Evolutionary conservation across 2,888 invertebrate genomes (phyloP), one percentile per base, ranked within the genome.

Genomic region (Rhingia campestris): DNA sequence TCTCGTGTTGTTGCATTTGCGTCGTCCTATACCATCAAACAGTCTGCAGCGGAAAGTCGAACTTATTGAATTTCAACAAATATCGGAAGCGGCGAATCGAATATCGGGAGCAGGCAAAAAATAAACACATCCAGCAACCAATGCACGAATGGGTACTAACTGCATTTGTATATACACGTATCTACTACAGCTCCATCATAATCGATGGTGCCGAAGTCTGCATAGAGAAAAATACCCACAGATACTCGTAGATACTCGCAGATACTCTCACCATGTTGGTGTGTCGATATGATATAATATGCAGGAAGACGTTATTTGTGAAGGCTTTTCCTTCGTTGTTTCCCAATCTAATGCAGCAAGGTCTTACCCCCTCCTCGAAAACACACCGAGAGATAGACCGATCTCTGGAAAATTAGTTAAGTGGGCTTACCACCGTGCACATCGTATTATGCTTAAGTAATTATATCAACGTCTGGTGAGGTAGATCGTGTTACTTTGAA

Each of bases 11-110:
- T 22, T 22, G 22, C 22, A 22, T 22, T 6, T 47, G 10, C 7
- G 32, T 12, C 3, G 39, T 47, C 4, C 33, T 37, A 47, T 39
- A 12, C 35, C n/a, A 45, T 45, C 41, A 43, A 51, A 51, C 39
- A 67, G 73, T 74, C 73, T 82, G 79, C 63, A 74, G 53, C 69
- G 79, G 73, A 82, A 82, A 74, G 73, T 63, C 79, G 45, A 79
- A 79, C 63, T 74, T 82, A 82, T 82, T 79, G 82, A 79, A 82
- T 82, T 82, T 82, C 77, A 73, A 41, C 10, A 58, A 51, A 56
- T 63, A 73, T 82, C 82, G 82, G 82, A 82, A 77, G 73, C 73
- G 67, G 47, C 47, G 77, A 77, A 77, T 77, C 81, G 63, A 77
- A 82, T 77, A 72, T 61, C 77, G 72, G 47, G 33, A 63, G 74